Base-by-base conservation (phyloP, 2,797 vertebrate species). In the Ataeniobius toweri region DNA sequence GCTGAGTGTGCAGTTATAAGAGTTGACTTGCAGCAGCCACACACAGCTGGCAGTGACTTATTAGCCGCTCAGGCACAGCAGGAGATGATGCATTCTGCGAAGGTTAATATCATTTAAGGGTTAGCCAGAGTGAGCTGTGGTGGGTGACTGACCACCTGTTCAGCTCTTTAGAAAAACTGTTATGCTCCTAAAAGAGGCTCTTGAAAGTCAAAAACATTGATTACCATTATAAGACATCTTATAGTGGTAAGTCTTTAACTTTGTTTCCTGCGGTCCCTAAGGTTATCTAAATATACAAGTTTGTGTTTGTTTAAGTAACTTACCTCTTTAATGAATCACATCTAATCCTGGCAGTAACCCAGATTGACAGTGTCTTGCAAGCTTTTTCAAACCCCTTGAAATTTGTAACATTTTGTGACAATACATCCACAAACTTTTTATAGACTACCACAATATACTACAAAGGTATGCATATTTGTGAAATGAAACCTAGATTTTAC, bases 41-140 rank as follows among this genome's bases (percentile, higher is more conserved):
- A 87, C 93, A 85, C 93, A 94, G 93, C 92, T 93, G 93, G 89
- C 89, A 82, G 70, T 61, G 74, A 82, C 88, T 89, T 93, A 92
- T 91, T 90, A 89, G 85, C 79, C 41, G 72, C 83, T 82, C 81
- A 48, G 73, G 73, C 86, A 85, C 91, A 86, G 89, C 86, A 86
- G 91, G 91, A 89, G 88, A 88, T 61, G 61, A 83, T 82, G 85
- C 83, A 88, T 85, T 80, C 80, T 78, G 85, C 73, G 88, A 89
- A 94, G 92, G 93, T 94, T 93, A 94, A 93, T 92, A 90, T 93
- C 80, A 90, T 92, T 91, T 94, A 86, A 89, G 91, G 85, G 84
- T 81, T 86, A 85, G 92, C 87, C 85, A 83, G 86, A 87, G 83
- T 86, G 87, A 81, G 88, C 79, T 86, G 84, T 85, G 84, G 90